Evolutionary conservation across 2,888 invertebrate species (phyloP).

Genomic region (Lepidochrysops patricia): DNA sequence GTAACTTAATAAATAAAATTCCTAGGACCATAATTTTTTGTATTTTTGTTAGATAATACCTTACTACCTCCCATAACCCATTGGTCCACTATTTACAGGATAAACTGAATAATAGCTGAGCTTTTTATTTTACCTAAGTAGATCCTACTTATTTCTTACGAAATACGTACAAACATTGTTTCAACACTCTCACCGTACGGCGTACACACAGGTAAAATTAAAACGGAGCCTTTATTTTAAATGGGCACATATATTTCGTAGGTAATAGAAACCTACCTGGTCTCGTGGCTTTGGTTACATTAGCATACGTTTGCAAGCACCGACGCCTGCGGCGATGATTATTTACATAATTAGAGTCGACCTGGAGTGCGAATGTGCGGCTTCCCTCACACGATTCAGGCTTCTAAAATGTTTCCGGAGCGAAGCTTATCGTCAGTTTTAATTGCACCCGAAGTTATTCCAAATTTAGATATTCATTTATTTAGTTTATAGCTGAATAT

Average conservation of each 20-base stretch:
- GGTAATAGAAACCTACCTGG: constrained; percentile 26
- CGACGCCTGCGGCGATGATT: constrained; percentile 30
- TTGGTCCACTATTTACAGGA: too few species aligned
- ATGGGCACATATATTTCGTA: constrained; percentile 20
- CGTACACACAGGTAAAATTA: constrained; percentile 5
- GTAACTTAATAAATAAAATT: too few species aligned
- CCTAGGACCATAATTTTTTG: too few species aligned
- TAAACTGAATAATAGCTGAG: too few species aligned
- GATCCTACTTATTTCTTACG: not conserved
- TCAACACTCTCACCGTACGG: not conserved
- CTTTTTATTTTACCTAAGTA: too few species aligned
- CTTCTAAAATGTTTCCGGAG: constrained; percentile 11
- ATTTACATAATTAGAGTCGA: constrained; percentile 43
- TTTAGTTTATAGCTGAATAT: not conserved
- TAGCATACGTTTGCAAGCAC: constrained; percentile 38
- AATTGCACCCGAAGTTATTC: constrained; percentile 11
- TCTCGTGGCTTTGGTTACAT: constrained; percentile 35
- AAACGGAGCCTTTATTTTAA: not conserved
- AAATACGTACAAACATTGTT: not conserved
- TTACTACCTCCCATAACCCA: too few species aligned
- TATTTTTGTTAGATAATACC: too few species aligned
- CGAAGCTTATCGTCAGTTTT: constrained; percentile 3
- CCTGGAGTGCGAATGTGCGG: constrained; percentile 16
- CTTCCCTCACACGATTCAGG: constrained; percentile 13
- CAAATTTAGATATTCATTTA: not conserved